Percentiles rank a stretch among this genome's conserved stretches.
Evolutionary conservation across 2,113 vertebrate species (phyloP).

Genomic region (Eonycteris spelaea): DNA sequence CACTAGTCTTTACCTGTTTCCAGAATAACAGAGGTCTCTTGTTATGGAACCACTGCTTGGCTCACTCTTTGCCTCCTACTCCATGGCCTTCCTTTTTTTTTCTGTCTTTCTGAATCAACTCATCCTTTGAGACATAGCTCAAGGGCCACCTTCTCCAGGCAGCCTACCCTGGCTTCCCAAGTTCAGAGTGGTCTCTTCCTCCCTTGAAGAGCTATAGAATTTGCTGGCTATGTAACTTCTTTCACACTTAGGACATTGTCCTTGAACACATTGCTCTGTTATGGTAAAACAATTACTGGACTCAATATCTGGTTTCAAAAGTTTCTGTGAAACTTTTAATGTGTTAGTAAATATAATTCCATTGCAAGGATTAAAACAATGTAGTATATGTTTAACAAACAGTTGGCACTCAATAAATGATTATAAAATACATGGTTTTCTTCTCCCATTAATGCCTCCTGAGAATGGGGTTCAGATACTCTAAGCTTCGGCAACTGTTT

Average conservation of each 20-base stretch:
- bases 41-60: not conserved
- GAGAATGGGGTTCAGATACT: not conserved
- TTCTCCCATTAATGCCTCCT: not conserved
- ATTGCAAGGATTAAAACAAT: not conserved
- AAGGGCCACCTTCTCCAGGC: not conserved
- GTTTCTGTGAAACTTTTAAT: not conserved
- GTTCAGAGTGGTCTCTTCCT: not conserved
- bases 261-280: not conserved
- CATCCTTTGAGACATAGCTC: not conserved
- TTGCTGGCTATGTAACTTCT: not conserved
- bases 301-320: not conserved
- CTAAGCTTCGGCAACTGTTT: not conserved
- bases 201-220: not conserved
- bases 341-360: not conserved
- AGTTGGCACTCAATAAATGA: not conserved
- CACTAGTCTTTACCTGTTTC: not conserved
- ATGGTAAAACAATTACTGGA: not conserved
- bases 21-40: not conserved
- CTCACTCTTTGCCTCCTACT: not conserved
- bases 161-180: not conserved
- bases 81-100: not conserved
- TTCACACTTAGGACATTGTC: not conserved
- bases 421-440: not conserved
- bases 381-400: not conserved
- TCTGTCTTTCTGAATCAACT: not conserved